Evolutionary conservation across 1,140 invertebrate genomes (phyloP).

Genomic region (Cydia pomonella): DNA sequence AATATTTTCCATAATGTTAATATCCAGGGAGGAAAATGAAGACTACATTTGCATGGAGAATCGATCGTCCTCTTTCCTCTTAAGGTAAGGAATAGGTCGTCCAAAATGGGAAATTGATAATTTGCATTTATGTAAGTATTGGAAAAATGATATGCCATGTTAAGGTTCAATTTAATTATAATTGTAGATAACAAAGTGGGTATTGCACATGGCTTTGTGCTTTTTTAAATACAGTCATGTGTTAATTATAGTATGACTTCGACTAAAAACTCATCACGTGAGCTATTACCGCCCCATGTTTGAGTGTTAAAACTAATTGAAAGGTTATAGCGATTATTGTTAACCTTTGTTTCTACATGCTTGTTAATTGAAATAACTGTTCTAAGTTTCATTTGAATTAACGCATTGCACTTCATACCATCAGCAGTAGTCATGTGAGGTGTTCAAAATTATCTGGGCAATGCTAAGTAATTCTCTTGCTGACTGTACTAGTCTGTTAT

Average conservation of each 20-base stretch:
- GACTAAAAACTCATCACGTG: not conserved
- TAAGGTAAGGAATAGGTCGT: too few relatives aligned
- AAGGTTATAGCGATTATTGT: slow-evolving; percentile 1
- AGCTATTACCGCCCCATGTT: not conserved
- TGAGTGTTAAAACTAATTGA: not conserved
- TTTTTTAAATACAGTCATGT: not conserved
- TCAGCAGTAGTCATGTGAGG: too few relatives aligned
- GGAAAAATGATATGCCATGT: too few relatives aligned
- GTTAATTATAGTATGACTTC: not conserved
- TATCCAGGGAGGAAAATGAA: too few relatives aligned
- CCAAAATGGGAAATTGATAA: too few relatives aligned
- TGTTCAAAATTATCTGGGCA: too few relatives aligned
- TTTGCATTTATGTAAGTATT: too few relatives aligned
- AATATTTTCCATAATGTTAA: too few relatives aligned
- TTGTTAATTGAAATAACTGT: slow-evolving; percentile 1
- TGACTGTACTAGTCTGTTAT: too few relatives aligned
- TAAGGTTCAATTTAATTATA: not conserved
- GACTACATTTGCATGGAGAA: too few relatives aligned
- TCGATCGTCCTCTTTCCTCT: too few relatives aligned
- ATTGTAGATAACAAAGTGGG: not conserved
- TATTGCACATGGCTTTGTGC: not conserved
- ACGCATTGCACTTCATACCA: not conserved
- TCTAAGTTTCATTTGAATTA: not conserved
- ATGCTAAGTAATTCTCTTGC: too few relatives aligned
- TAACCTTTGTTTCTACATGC: not conserved